Percentiles rank a stretch among this genome's conserved stretches.
Conservation (phyloP, 1,140 invertebrate genomes). For the Grapholita molesta region DNA sequence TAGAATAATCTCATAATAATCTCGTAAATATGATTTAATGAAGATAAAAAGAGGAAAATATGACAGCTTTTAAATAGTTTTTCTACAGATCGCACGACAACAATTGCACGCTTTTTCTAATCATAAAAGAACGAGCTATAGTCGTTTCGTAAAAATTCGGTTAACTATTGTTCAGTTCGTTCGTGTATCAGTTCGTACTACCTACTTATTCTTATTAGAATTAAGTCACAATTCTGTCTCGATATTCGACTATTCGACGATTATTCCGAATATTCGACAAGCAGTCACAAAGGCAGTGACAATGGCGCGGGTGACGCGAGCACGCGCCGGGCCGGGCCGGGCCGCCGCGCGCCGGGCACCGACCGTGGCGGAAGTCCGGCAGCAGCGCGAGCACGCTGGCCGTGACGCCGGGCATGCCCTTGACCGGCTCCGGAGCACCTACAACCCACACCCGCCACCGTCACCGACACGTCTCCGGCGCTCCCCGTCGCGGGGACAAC, state of each 20-base stretch:
- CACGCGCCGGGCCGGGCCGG: neutral
- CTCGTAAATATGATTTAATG: no score
- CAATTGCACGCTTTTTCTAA: no score
- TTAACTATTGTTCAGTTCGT: no score
- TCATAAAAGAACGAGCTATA: no score
- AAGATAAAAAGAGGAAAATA: no score
- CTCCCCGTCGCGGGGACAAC: no score
- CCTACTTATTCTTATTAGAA: no score
- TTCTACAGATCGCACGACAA: no score
- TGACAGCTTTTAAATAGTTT: no score
- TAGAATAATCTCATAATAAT: no score
- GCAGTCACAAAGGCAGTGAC: neutral
- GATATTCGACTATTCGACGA: neutral
- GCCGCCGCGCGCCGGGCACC: conserved; percentile 30
- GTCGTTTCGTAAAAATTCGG: no score
- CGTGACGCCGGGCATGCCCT: conserved; percentile 69
- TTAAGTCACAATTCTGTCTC: neutral
- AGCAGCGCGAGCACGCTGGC: conserved; percentile 58
- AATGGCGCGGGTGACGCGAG: neutral
- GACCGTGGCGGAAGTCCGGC: conserved; percentile 46
- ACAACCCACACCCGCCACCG: conserved; percentile 37
- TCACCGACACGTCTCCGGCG: conserved; percentile 35
- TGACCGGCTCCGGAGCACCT: conserved; percentile 50
- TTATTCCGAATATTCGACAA: neutral
- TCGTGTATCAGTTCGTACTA: no score